Base-by-base conservation (phyloP, 2,113 vertebrate genomes). In the Origma solitaria region DNA sequence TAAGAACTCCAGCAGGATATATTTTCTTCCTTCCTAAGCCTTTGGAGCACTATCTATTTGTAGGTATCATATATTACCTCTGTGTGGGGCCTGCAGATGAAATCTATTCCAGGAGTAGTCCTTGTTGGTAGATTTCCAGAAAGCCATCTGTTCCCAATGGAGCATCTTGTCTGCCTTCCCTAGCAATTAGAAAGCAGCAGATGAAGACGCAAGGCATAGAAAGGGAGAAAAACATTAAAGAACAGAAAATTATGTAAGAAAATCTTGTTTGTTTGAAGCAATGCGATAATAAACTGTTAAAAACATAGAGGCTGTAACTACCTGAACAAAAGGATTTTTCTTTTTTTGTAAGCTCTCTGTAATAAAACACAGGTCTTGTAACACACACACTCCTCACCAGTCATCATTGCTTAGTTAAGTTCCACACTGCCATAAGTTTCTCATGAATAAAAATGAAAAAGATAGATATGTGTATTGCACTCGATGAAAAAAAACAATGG, bases 101-200 rank as follows among this genome's bases (percentile, higher is more conserved):
- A 96, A 97, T 96, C 95, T 95, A 90, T 96, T 97, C 90, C 84
- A 94, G 86, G 96, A 97, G 94, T 76, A 90, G 86, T 62, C 84
- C 90, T 88, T 82, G 82, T 76, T 97, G 92, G 95, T 94, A 92
- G 90, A 78, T 93, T 95, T 97, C 95, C 95, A 96, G 88, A 94
- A 92, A 92, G 88, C 96, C 95, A 97, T 97, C 95, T 97, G 97
- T 97, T 97, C 96, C 88, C 96, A 95, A 92, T 95, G 95, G 95
- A 95, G 84, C 91, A 97, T 96, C 95, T 95, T 96, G 90, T 95
- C 94, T 94, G 94, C 95, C 88, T 97, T 95, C 81, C 88, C 65
- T 84, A 95, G 92, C 93, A 96, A 97, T 96, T 95, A 97, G 93
- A 95, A 93, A 83, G 51, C 79, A 95, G 90, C 94, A 97, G 93